A percentile compares a stretch with the other conserved stretches of the same genome.
These are phyloP conservation scores for Zosterops borbonicus DNA, from an alignment of 2,113 vertebrate species.

Conservation along the genomic window DNA sequence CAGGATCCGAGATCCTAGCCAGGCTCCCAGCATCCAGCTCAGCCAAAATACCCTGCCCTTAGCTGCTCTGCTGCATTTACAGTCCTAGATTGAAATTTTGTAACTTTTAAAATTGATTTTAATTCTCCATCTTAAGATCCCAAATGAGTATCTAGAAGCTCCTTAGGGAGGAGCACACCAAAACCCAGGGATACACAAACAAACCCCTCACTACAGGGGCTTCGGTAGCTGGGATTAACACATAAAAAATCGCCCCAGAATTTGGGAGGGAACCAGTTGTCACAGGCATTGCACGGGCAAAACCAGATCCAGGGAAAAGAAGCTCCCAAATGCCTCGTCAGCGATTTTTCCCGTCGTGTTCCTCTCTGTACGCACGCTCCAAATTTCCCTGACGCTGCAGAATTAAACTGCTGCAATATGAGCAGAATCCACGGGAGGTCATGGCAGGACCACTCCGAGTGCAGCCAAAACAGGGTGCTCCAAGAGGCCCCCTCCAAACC, in stretches of 20 bases:
- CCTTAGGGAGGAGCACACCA: background rate
- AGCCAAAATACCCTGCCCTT: background rate
- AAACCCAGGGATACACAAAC: background rate
- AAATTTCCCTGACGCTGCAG: background rate
- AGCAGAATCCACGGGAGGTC: background rate
- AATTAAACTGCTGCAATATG: background rate
- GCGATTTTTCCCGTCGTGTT: rapidly evolving
- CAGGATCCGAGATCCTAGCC: background rate
- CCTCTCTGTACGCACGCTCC: rapidly evolving
- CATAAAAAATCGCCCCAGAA: background rate
- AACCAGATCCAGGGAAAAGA: background rate
- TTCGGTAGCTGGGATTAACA: background rate
- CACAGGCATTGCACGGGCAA: rapidly evolving
- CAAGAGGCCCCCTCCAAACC: background rate
- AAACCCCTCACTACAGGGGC: background rate
- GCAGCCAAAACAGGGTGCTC: background rate
- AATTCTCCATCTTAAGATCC: background rate
- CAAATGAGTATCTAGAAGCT: background rate
- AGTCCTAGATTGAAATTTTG: background rate
- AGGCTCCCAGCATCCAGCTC: background rate
- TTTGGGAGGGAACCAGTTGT: background rate
- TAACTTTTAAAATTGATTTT: background rate
- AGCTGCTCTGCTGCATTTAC: background rate
- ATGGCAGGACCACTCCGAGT: background rate
- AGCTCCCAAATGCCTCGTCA: background rate